Conservation (phyloP, 1,140 invertebrate genomes). For the Apis florea region DNA sequence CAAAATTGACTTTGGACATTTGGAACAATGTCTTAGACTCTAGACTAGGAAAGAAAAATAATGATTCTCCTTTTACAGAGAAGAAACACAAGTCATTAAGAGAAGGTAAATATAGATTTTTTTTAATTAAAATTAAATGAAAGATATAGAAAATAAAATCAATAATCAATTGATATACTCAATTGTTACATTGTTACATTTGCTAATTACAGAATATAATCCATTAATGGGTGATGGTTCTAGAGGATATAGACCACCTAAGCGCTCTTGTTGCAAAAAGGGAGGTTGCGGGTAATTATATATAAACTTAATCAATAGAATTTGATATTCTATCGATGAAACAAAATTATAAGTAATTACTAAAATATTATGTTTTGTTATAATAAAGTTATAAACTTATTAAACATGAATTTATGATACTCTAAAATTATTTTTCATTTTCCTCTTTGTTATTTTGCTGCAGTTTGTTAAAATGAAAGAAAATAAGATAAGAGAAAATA, state of each 20-base stretch:
- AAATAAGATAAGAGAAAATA: background rate
- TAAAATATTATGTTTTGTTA: background rate
- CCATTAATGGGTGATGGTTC: constrained; percentile 78
- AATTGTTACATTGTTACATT: no score
- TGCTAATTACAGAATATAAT: constrained; percentile 75
- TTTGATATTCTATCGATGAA: background rate
- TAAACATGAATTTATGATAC: background rate
- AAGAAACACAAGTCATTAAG: constrained; percentile 62
- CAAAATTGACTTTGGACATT: constrained; percentile 43
- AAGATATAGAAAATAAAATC: background rate
- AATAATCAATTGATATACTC: background rate
- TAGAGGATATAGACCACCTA: constrained; percentile 77
- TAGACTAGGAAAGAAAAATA: constrained; percentile 48
- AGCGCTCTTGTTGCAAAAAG: constrained; percentile 77
- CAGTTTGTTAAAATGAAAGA: background rate
- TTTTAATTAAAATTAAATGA: no score
- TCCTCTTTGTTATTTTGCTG: background rate
- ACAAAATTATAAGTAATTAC: constrained; percentile 3
- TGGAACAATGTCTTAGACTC: constrained; percentile 46
- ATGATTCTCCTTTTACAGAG: constrained; percentile 44
- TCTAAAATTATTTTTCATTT: background rate
- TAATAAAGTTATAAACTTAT: constrained; percentile 4
- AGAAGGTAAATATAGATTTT: constrained; percentile 58
- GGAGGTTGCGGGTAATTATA: constrained; percentile 76
- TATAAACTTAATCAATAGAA: background rate